These are phyloP conservation scores for Tiphia femorata DNA, from an alignment of 2,888 invertebrate species.

Conservation along the genomic window DNA sequence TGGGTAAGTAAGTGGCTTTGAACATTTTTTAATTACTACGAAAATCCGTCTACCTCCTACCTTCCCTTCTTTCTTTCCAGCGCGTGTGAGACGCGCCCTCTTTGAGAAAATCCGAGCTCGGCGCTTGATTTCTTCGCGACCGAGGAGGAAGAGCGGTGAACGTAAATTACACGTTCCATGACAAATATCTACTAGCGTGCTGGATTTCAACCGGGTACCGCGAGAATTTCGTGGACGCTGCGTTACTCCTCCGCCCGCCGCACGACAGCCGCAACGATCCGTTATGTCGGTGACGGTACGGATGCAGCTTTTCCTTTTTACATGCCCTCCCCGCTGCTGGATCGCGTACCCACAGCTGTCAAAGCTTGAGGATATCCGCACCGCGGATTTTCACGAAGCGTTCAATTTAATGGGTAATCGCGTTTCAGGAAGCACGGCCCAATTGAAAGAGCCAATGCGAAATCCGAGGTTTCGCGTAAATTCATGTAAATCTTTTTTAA, in stretches of 20 bases:
- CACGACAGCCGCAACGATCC: constrained; percentile 21
- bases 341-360: background rate
- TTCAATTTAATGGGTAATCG: no score
- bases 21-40: no score
- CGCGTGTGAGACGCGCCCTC: no score
- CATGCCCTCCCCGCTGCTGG: background rate
- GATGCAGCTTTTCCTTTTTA: background rate
- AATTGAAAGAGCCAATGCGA: no score
- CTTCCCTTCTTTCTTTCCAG: background rate
- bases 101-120: no score
- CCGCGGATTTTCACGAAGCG: background rate
- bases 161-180: constrained; percentile 30
- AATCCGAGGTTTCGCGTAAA: no score
- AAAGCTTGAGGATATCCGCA: background rate
- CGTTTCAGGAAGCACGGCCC: no score
- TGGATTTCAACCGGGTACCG: constrained; percentile 31
- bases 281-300: constrained; percentile 15
- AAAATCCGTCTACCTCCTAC: background rate
- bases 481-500: no score
- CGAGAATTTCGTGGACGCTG: constrained; percentile 14
- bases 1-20: no score
- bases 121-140: background rate
- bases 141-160: background rate
- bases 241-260: constrained; percentile 21
- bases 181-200: constrained; percentile 33